Percentiles rank a stretch among this genome's conserved stretches.
Conservation (phyloP, 2,797 vertebrate species). For the Hypotaenidia philippensis region DNA sequence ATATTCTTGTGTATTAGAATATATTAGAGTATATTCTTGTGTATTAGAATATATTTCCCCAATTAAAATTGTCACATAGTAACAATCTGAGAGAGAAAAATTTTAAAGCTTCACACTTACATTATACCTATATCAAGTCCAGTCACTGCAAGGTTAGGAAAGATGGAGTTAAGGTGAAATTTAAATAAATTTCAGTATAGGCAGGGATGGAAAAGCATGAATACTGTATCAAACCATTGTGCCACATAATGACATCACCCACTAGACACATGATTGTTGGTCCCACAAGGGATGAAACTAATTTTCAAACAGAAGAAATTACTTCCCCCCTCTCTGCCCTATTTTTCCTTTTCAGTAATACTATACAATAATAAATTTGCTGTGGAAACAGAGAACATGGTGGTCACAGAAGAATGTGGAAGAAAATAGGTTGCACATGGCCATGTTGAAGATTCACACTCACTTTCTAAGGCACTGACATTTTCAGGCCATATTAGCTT, state of each 20-base stretch:
- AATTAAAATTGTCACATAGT: background rate
- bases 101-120: background rate
- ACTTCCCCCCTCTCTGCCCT: accelerated
- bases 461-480: background rate
- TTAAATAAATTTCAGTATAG: background rate
- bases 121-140: background rate
- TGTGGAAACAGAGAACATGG: background rate
- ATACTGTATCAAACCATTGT: background rate
- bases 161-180: background rate
- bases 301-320: background rate
- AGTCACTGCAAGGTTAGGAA: background rate
- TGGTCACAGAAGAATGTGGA: background rate
- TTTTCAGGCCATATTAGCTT: background rate
- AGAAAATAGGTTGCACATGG: background rate
- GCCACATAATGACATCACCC: background rate
- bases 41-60: background rate
- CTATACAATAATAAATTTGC: background rate
- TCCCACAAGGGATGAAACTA: background rate
- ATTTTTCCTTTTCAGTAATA: background rate
- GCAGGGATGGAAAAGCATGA: background rate
- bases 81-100: background rate
- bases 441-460: background rate
- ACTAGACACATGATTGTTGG: background rate
- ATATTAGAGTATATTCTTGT: background rate
- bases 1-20: too few species aligned